phyloP scores from a whole-genome alignment of 2,113 vertebrate species.

The Peromyscus maniculatus region DNA sequence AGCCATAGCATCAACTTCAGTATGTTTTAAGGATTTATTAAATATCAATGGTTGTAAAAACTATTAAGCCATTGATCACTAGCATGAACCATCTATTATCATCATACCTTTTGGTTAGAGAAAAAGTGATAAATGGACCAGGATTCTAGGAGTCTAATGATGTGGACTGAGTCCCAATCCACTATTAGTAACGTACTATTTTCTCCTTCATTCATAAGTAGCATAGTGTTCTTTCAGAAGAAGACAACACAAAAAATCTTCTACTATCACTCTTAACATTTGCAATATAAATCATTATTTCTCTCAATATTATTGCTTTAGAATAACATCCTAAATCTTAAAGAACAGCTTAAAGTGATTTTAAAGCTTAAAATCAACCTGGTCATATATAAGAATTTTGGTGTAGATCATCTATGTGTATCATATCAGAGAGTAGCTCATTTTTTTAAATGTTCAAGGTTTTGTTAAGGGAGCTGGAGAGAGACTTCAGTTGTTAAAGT shows the following conservation, averaged over 20 bases:
- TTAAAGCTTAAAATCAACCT: neutral
- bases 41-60: neutral
- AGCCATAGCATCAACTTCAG: neutral
- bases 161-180: neutral
- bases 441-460: neutral
- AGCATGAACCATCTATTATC: neutral
- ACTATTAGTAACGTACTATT: neutral
- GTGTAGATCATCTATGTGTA: too few relatives aligned
- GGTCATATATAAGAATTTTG: neutral
- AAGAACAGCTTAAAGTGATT: neutral
- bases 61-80: neutral
- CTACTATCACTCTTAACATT: neutral
- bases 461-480: neutral
- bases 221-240: neutral
- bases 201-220: neutral
- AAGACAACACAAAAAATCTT: slow-evolving; percentile 3
- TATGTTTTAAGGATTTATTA: neutral
- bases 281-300: neutral
- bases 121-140: neutral
- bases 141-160: neutral
- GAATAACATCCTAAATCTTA: neutral
- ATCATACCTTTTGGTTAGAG: neutral
- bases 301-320: neutral
- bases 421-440: neutral
- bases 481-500: neutral